These are phyloP conservation scores for Sepioteuthis lessoniana DNA, from an alignment of 2,888 invertebrate species.

Conservation along the genomic window DNA sequence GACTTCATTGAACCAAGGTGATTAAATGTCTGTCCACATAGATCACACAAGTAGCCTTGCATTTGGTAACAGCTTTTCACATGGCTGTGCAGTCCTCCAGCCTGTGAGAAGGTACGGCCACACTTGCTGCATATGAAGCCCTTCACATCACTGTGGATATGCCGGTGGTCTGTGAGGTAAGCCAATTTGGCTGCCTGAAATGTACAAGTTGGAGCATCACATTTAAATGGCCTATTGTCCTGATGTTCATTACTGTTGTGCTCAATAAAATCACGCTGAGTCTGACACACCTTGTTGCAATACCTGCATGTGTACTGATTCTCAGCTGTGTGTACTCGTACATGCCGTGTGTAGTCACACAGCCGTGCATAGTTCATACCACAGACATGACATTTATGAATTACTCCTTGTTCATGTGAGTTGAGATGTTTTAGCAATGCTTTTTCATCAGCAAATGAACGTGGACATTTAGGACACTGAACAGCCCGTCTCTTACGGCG, in stretches of 20 bases:
- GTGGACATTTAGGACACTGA: conserved; percentile 47
- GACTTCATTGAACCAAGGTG: conserved; percentile 59
- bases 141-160: conserved; percentile 61
- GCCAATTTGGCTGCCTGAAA: conserved; percentile 58
- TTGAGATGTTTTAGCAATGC: conserved; percentile 40
- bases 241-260: conserved; percentile 57
- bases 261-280: conserved; percentile 55
- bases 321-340: conserved; percentile 56
- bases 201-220: conserved; percentile 57
- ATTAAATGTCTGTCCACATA: conserved; percentile 64
- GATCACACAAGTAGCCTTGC: conserved; percentile 62
- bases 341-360: conserved; percentile 60
- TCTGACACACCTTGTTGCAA: conserved; percentile 56
- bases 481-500: conserved; percentile 42
- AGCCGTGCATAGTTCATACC: conserved; percentile 56
- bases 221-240: conserved; percentile 59
- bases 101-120: conserved; percentile 61
- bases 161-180: conserved; percentile 59
- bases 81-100: conserved; percentile 58
- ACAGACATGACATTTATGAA: conserved; percentile 58
- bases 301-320: conserved; percentile 56
- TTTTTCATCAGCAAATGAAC: conserved; percentile 45
- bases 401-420: conserved; percentile 51
- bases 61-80: conserved; percentile 59
- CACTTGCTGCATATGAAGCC: conserved; percentile 60